Evolutionary conservation across 2,888 invertebrate species (phyloP).

Genomic region (Ochropleura plecta): DNA sequence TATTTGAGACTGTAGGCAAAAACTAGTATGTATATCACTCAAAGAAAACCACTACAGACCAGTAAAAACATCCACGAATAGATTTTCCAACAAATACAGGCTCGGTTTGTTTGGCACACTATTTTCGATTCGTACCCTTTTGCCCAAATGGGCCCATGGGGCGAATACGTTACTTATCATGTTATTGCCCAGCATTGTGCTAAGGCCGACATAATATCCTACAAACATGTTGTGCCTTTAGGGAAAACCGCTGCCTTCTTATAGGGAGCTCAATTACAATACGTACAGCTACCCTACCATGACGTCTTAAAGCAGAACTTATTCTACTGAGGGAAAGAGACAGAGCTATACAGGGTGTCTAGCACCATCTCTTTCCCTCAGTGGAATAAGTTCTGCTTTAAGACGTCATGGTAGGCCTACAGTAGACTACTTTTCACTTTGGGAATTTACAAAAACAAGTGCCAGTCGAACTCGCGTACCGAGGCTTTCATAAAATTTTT

Average conservation of each 20-base stretch:
- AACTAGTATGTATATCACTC: background rate
- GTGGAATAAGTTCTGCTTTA: no score
- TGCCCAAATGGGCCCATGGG: conserved; percentile 64
- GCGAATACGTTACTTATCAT: conserved; percentile 64
- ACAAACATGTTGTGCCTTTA: conserved; percentile 53
- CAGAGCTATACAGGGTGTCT: no score
- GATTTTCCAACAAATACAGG: conserved; percentile 50
- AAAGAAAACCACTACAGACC: conserved; percentile 26
- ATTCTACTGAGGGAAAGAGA: no score
- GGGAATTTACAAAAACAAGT: no score
- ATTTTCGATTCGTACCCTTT: conserved; percentile 63
- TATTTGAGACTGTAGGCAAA: background rate
- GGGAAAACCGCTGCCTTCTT: conserved; percentile 54
- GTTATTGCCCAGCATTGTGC: conserved; percentile 61
- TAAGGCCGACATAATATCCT: conserved; percentile 60
- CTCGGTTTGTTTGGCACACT: conserved; percentile 59
- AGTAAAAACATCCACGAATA: conserved; percentile 44
- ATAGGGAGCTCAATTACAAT: conserved; percentile 18
- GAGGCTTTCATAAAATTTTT: no score
- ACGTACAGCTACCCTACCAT: no score
- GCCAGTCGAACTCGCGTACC: no score
- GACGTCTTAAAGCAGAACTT: no score
- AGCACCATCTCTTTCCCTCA: no score
- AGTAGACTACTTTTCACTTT: no score
- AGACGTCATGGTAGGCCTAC: no score